A percentile compares a stretch with the other conserved stretches of the same genome.
phyloP scores from a whole-genome alignment of 2,888 invertebrate genomes.

The Lasioglossum lativentre region DNA sequence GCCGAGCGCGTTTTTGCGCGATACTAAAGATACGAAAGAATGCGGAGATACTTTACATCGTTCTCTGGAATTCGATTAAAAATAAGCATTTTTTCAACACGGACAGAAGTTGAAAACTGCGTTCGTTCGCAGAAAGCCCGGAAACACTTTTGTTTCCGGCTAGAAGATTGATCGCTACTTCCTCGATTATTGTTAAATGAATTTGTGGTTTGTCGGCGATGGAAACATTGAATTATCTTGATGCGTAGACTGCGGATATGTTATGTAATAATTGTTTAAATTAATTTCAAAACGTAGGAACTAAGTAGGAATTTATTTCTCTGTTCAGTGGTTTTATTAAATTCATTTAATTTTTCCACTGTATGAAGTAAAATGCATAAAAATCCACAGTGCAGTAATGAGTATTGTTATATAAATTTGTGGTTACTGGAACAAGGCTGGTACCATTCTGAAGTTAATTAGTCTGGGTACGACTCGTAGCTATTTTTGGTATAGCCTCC shows the following conservation, averaged over 20 bases:
- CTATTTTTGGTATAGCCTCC: conserved; percentile 1
- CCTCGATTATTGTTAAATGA: neutral
- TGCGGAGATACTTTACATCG: neutral
- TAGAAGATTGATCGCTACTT: neutral
- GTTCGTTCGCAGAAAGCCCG: neutral
- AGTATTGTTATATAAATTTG: neutral
- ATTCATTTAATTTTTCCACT: too few relatives aligned
- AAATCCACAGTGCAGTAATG: neutral
- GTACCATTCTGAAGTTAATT: neutral
- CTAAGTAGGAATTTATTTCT: neutral
- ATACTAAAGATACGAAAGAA: too few relatives aligned
- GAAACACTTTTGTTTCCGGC: neutral
- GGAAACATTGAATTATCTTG: neutral
- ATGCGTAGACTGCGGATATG: too few relatives aligned
- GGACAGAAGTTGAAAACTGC: neutral
- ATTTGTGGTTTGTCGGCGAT: neutral
- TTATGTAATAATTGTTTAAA: too few relatives aligned
- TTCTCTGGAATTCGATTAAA: neutral
- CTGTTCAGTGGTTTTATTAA: neutral
- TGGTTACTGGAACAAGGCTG: too few relatives aligned
- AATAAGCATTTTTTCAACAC: neutral
- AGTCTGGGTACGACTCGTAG: neutral
- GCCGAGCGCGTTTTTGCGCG: too few relatives aligned
- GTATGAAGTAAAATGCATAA: neutral
- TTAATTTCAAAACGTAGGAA: too few relatives aligned